Evolutionary conservation across 2,113 vertebrate genomes (phyloP), one percentile per base, ranked within the genome.

Genomic region (Daboia siamensis): DNA sequence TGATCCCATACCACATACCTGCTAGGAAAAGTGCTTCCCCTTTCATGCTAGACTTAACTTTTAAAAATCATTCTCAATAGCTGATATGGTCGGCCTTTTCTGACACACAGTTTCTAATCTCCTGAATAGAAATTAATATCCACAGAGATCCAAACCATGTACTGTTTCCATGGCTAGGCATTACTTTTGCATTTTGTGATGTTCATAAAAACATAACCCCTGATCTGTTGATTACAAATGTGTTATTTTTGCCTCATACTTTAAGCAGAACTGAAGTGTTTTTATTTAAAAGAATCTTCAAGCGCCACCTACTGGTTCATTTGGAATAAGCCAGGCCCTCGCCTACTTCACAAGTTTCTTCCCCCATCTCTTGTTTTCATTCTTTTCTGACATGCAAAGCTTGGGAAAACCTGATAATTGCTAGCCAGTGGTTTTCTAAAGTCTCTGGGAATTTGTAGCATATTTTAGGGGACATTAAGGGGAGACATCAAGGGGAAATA

Each of bases 291-390:
- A n/a, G 55, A 59, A 92, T 86, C 88, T 52, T 92, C 15, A 92
- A 90, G 88, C 15, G 84, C 92, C 92, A 55, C 92, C 89, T 39
- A 52, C 64, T 93, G 69, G 87, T n/a, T 91, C 6, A n/a, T 2
- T 2, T 84, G 5, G 51, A 88, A 84, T 0, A 74, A n/a, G 24
- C 44, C 80, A 57, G 9, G 20, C 33, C 57, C 90, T 69, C 0
- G 0, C 7, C 51, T 85, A 54, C 7, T 29, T 90, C 11, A 7
- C 33, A 88, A 46, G 39, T 51, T 59, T 39, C 0, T 1, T 51
- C 48, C n/a, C 56, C 85, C 29, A 4, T 0, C 20, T 89, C 80
- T 26, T 0, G 0, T 29, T 88, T 1, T 85, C 15, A 52, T 84
- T 59, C 23, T 2, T 20, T 5, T 51, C 56, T 74, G 59, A 55